Evolutionary conservation across 37 sponge, comb jelly and placozoan species (phyloP).

Genomic region (Theonella swinhoei): DNA sequence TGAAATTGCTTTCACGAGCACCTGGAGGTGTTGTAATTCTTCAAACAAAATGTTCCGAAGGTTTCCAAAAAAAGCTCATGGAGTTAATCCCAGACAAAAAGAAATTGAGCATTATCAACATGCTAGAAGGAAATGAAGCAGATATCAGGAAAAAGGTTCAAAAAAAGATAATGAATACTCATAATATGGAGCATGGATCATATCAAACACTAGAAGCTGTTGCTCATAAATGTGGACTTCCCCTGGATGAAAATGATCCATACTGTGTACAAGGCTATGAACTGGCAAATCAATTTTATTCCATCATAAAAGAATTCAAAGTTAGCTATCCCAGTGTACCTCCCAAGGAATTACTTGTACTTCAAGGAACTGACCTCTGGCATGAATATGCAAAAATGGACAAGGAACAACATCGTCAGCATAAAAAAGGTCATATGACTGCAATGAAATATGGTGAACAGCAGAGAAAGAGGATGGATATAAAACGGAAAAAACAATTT

Average conservation of each 20-base stretch:
- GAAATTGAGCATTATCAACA: neutral
- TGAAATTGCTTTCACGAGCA: conserved; percentile 4
- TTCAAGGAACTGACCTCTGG: conserved; percentile 27
- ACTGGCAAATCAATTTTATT: neutral
- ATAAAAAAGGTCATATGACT: neutral
- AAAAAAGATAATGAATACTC: neutral
- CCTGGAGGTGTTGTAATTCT: conserved; percentile 1
- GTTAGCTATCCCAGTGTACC: neutral
- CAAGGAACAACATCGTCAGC: conserved; percentile 8
- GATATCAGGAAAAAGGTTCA: neutral
- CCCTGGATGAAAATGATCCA: conserved; percentile 23
- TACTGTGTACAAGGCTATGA: neutral
- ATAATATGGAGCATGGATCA: neutral
- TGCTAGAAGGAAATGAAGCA: neutral
- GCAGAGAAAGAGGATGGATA: neutral
- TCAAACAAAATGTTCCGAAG: neutral
- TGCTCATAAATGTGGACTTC: conserved; percentile 1
- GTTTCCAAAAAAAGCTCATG: neutral
- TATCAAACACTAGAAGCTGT: neutral
- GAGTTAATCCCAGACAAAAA: neutral
- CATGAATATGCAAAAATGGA: conserved; percentile 33
- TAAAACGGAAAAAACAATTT: neutral
- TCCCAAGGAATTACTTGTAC: conserved; percentile 29
- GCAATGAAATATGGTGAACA: neutral
- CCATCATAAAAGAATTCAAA: neutral